phyloP scores from a whole-genome alignment of 1,140 invertebrate genomes.

The Teleopsis dalmanni region DNA sequence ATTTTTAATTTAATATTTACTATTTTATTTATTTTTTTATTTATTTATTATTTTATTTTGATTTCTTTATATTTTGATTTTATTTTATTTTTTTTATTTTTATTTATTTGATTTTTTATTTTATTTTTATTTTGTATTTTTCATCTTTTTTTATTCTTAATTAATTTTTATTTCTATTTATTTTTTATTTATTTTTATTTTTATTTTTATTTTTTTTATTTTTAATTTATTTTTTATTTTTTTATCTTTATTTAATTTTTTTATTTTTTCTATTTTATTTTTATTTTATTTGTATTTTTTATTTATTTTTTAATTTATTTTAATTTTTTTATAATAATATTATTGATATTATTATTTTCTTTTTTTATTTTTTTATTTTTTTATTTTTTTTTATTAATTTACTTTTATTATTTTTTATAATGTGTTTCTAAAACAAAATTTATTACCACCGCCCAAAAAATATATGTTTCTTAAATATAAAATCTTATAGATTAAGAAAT shows the following conservation, averaged over 20 bases:
- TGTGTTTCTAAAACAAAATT: background rate
- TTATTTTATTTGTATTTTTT: background rate
- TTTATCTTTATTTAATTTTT: background rate
- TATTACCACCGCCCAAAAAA: conserved; percentile 2
- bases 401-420: background rate
- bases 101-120: background rate
- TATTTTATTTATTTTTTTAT: background rate
- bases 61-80: background rate
- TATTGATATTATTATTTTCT: conserved; percentile 4
- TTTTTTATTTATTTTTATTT: background rate
- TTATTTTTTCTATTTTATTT: background rate
- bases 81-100: background rate
- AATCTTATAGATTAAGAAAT: no score
- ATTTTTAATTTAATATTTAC: background rate
- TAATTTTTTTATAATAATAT: no score
- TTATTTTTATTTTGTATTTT: background rate
- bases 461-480: no score
- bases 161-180: background rate
- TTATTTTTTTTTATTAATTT: background rate
- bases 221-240: conserved; percentile 1
- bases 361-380: background rate
- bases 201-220: background rate
- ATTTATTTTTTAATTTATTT: no score
- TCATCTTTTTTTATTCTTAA: background rate
- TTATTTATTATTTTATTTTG: conserved; percentile 2